Evolutionary conservation across 1,140 invertebrate species (phyloP).

Genomic region (Saxidomus purpurata): DNA sequence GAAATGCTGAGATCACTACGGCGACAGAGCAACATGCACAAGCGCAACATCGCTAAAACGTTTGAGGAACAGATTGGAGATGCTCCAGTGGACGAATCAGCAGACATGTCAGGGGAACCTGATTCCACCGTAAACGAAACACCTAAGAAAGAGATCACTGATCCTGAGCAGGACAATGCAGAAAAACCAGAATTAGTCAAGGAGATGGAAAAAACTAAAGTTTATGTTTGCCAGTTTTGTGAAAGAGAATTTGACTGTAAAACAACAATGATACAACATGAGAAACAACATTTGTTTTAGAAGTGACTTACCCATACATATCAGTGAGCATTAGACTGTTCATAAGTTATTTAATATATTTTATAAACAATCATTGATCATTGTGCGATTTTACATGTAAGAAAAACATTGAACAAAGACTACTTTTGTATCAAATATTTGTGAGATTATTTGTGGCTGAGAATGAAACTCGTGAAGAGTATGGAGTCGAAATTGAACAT

Average conservation of each 20-base stretch:
- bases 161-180: neutral
- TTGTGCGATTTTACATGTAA: too few relatives aligned
- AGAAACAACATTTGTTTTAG: conserved; percentile 78
- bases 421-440: neutral
- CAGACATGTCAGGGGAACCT: conserved; percentile 61
- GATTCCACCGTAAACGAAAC: conserved; percentile 69
- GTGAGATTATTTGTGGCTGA: too few relatives aligned
- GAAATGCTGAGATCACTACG: conserved; percentile 64
- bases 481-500: neutral
- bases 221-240: conserved; percentile 84
- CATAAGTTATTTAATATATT: neutral
- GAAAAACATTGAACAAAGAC: too few relatives aligned
- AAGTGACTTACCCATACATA: neutral
- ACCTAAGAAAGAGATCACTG: conserved; percentile 26
- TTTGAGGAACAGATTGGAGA: neutral
- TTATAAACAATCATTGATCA: too few relatives aligned
- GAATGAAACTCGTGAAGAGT: too few relatives aligned
- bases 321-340: neutral
- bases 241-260: conserved; percentile 83
- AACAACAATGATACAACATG: conserved; percentile 79
- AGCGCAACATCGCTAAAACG: conserved; percentile 56
- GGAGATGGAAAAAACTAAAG: conserved; percentile 68
- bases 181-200: conserved; percentile 26
- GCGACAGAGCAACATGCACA: conserved; percentile 37
- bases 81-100: neutral